phyloP scores from a whole-genome alignment of 1,140 invertebrate species.

The Psilanteris sp. region DNA sequence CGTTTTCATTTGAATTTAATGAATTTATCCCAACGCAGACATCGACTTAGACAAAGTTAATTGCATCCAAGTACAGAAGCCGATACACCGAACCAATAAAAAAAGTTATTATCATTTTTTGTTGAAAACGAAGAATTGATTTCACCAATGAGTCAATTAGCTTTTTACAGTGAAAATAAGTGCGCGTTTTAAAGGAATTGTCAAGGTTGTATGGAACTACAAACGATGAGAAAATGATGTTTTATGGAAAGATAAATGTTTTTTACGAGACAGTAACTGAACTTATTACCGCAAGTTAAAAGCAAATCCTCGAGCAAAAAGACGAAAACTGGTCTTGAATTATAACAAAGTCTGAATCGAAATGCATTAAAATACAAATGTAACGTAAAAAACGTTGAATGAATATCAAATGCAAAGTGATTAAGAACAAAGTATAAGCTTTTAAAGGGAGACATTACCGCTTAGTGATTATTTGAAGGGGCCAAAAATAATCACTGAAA shows the following conservation, averaged over 20 bases:
- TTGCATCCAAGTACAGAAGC: slow-evolving; percentile 8
- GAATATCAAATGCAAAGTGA: too few relatives aligned
- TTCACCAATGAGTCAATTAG: slow-evolving; percentile 44
- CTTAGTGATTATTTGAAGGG: too few relatives aligned
- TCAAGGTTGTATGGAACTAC: slow-evolving; percentile 48
- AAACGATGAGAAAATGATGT: slow-evolving; percentile 59
- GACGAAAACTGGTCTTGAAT: slow-evolving; percentile 17
- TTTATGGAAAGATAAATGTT: slow-evolving; percentile 58
- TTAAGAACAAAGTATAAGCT: too few relatives aligned
- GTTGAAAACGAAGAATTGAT: slow-evolving; percentile 22
- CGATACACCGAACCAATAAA: background rate
- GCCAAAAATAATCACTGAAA: too few relatives aligned
- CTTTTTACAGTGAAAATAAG: slow-evolving; percentile 38
- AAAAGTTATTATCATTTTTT: slow-evolving; percentile 4
- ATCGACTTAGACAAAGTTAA: slow-evolving; percentile 6
- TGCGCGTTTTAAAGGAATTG: slow-evolving; percentile 31
- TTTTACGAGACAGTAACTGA: slow-evolving; percentile 57
- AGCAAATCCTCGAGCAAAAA: slow-evolving; percentile 24
- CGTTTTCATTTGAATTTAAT: too few relatives aligned
- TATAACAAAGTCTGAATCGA: slow-evolving; percentile 16
- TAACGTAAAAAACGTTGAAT: slow-evolving; percentile 6
- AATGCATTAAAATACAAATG: slow-evolving; percentile 11
- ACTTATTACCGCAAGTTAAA: slow-evolving; percentile 51
- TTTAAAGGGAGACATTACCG: too few relatives aligned
- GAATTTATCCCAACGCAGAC: too few relatives aligned